Conservation (phyloP, 2,113 vertebrate genomes). For the Aleadryas rufinucha region DNA sequence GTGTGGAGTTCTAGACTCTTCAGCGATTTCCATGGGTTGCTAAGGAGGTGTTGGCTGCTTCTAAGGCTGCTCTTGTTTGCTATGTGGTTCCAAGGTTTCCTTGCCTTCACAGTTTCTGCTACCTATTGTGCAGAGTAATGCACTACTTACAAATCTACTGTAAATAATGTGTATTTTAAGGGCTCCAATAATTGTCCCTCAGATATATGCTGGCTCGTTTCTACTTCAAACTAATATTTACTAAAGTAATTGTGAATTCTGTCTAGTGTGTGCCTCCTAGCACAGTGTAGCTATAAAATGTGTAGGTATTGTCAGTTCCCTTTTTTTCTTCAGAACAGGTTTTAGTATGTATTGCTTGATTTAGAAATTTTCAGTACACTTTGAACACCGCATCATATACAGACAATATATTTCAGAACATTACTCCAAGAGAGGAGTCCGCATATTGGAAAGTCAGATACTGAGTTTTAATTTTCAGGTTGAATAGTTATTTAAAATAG, state of each 20-base stretch:
- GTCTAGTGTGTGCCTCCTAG: not conserved
- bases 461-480: slow-evolving; percentile 69
- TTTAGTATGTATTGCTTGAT: slow-evolving; percentile 40
- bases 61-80: not conserved
- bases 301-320: not conserved
- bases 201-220: not conserved
- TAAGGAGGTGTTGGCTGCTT: not conserved
- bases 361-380: slow-evolving; percentile 40
- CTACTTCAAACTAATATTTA: slow-evolving; percentile 28
- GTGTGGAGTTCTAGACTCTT: not conserved
- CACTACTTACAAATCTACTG: not conserved
- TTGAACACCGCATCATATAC: slow-evolving; percentile 18
- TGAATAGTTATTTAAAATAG: slow-evolving; percentile 69
- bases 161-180: slow-evolving; percentile 32
- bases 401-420: slow-evolving; percentile 43
- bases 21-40: not conserved
- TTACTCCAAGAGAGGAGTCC: slow-evolving; percentile 45
- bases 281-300: not conserved
- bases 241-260: slow-evolving; percentile 29
- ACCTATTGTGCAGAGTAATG: not conserved
- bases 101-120: not conserved
- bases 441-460: slow-evolving; percentile 64
- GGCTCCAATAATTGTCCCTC: not conserved
- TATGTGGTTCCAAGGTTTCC: not conserved
- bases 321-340: not conserved